Conservation (phyloP, 2,113 vertebrate genomes). For the Promerops cafer region DNA sequence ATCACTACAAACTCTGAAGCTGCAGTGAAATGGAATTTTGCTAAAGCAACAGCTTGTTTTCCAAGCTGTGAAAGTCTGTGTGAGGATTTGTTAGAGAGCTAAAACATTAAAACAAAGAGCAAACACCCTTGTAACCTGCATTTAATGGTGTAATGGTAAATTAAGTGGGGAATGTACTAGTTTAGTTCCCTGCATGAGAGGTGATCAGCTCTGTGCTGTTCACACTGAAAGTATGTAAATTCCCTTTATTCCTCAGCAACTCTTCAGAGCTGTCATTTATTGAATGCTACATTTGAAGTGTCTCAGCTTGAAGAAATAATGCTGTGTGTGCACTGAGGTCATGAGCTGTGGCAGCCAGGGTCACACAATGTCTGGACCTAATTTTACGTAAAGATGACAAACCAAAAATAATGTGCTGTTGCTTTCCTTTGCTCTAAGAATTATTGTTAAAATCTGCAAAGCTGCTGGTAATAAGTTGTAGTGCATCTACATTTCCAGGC, state of each 20-base stretch:
- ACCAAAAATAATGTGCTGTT: not conserved
- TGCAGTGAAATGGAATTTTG: not conserved
- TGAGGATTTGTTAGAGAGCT: not conserved
- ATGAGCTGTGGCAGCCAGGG: not conserved
- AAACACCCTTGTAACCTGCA: not conserved
- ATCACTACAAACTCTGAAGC: not conserved
- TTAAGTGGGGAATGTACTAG: not conserved
- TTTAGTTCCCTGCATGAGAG: not conserved
- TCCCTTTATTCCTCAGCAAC: not conserved
- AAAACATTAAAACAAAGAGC: not conserved
- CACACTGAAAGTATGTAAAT: not conserved
- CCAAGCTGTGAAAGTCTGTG: not conserved
- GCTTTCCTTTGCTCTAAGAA: not conserved
- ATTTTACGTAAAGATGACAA: not conserved
- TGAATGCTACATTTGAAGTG: not conserved
- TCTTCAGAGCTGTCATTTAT: not conserved
- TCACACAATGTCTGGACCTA: not conserved
- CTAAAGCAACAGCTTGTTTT: not conserved
- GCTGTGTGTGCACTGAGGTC: not conserved
- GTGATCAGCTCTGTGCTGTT: not conserved
- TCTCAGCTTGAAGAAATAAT: not conserved
- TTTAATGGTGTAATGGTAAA: not conserved
- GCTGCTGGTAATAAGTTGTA: not conserved
- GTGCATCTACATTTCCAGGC: not conserved
- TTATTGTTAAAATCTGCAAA: not conserved